phyloP scores from a whole-genome alignment of 2,888 invertebrate species.

The Drosophila cracens region DNA sequence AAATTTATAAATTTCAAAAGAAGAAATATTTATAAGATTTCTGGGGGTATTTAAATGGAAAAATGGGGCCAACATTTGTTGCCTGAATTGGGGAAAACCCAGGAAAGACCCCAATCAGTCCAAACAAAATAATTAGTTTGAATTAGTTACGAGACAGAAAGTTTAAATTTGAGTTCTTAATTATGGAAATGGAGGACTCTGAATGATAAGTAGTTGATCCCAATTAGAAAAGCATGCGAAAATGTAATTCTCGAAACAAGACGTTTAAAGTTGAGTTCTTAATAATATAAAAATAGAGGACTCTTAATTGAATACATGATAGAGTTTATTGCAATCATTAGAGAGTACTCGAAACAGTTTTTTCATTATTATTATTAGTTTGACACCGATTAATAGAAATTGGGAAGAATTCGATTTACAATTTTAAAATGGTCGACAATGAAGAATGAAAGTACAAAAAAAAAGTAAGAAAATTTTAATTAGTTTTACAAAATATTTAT shows the following conservation, averaged over 20 bases:
- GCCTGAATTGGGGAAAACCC: too few relatives aligned
- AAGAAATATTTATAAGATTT: background rate
- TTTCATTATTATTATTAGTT: background rate
- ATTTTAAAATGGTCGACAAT: rapidly evolving
- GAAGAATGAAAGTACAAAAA: too few relatives aligned
- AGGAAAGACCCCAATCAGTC: too few relatives aligned
- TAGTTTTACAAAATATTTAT: too few relatives aligned
- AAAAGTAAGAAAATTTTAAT: rapidly evolving
- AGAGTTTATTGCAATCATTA: background rate
- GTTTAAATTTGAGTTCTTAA: too few relatives aligned
- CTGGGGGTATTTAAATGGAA: too few relatives aligned
- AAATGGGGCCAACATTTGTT: too few relatives aligned
- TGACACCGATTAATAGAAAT: background rate
- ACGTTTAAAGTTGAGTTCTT: background rate
- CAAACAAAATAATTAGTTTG: background rate
- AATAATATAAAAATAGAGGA: background rate
- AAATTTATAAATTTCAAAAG: background rate
- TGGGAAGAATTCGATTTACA: background rate
- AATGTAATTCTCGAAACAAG: background rate
- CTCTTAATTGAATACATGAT: background rate
- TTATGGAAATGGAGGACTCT: too few relatives aligned
- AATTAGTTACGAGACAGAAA: background rate
- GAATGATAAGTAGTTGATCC: rapidly evolving
- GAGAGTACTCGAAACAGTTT: background rate
- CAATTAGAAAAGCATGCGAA: background rate